Evolutionary conservation across 2,797 vertebrate genomes (phyloP).

Genomic region (Arnoldichthys spilopterus): DNA sequence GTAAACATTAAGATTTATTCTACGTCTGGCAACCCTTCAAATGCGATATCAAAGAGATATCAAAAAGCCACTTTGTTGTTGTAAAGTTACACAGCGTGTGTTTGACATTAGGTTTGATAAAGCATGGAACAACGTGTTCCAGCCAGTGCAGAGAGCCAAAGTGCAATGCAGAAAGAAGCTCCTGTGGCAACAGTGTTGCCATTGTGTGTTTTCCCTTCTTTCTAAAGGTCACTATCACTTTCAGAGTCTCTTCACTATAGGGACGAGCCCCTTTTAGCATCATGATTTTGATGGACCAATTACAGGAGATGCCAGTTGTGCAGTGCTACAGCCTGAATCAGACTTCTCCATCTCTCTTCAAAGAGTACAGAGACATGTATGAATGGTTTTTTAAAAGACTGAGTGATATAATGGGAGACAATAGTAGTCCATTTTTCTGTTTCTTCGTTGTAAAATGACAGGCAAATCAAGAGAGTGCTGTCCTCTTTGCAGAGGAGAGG

Average conservation of each 20-base stretch:
- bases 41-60: background rate
- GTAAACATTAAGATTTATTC: no score
- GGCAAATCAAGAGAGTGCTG: no score
- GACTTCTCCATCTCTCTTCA: background rate
- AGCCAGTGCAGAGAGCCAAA: constrained; percentile 20
- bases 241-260: background rate
- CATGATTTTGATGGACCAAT: constrained; percentile 37
- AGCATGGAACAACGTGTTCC: background rate
- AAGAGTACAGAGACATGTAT: background rate
- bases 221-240: constrained; percentile 34
- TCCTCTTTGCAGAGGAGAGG: no score
- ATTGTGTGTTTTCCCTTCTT: constrained; percentile 19
- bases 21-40: background rate
- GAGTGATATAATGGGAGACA: background rate
- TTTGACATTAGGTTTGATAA: background rate
- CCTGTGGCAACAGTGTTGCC: constrained; percentile 5
- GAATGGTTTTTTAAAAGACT: background rate
- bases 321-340: background rate
- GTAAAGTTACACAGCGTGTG: background rate
- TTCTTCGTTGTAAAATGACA: background rate
- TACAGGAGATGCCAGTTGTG: constrained; percentile 14
- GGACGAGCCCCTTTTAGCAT: constrained; percentile 10
- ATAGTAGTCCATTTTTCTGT: background rate
- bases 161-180: constrained; percentile 24
- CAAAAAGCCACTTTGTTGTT: background rate